These are phyloP conservation scores for Phenganax marumi DNA, from an alignment of 92 coral and sea anemone species.

Conservation along the genomic window DNA sequence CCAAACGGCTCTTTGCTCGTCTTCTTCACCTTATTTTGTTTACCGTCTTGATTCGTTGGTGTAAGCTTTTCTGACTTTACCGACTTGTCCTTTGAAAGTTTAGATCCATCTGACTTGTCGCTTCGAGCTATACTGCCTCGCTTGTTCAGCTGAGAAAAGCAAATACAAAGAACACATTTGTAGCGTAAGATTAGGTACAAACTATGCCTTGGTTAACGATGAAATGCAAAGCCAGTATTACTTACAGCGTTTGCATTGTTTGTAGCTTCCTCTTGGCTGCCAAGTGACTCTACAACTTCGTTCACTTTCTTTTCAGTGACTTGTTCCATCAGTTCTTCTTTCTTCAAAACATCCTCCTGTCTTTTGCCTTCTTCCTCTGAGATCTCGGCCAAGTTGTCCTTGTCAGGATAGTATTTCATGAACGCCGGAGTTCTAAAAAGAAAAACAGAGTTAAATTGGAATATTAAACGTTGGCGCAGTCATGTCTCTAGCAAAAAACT, in stretches of 20 bases:
- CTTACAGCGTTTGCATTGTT: neutral
- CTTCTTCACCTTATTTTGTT: conserved; percentile 54
- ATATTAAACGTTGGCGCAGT: neutral
- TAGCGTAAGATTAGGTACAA: too few species aligned
- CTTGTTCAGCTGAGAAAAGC: conserved; percentile 53
- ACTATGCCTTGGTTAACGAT: too few species aligned
- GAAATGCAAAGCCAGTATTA: neutral
- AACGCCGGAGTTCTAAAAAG: conserved; percentile 79
- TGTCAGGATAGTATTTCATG: conserved; percentile 82
- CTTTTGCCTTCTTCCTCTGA: conserved; percentile 75
- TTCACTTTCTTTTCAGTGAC: conserved; percentile 51
- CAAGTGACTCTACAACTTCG: conserved; percentile 11
- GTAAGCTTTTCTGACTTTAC: conserved; percentile 71
- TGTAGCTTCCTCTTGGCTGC: neutral
- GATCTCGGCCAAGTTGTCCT: conserved; percentile 77
- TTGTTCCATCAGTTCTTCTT: conserved; percentile 51
- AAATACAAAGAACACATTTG: too few species aligned
- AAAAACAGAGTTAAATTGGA: neutral
- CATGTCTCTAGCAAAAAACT: neutral
- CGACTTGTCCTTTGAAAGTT: conserved; percentile 70
- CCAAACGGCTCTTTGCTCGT: conserved; percentile 59
- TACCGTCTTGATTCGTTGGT: conserved; percentile 49
- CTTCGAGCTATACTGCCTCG: conserved; percentile 55
- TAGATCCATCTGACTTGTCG: conserved; percentile 56
- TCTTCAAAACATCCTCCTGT: conserved; percentile 65